phyloP scores from a whole-genome alignment of 2,113 vertebrate species.

The Actenoides hombroni region DNA sequence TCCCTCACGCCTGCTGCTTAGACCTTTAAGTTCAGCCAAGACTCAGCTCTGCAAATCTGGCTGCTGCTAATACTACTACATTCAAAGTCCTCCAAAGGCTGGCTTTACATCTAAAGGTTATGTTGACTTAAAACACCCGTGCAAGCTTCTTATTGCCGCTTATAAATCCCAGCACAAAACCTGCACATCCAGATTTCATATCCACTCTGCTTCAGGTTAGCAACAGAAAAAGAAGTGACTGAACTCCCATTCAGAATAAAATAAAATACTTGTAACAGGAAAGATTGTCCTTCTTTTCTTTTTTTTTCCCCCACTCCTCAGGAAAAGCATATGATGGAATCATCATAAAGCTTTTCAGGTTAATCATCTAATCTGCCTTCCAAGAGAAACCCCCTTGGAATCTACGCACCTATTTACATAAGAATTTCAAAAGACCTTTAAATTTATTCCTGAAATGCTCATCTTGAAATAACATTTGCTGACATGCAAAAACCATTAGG shows the following conservation, averaged over 20 bases:
- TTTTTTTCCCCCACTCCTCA: no score
- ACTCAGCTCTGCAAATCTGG: slow-evolving; percentile 23
- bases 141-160: slow-evolving; percentile 27
- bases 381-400: slow-evolving; percentile 15
- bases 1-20: neutral
- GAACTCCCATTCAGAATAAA: neutral
- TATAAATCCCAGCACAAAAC: neutral
- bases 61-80: slow-evolving; percentile 3
- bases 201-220: neutral
- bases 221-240: neutral
- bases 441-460: slow-evolving; percentile 9
- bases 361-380: slow-evolving; percentile 29
- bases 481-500: neutral
- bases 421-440: neutral
- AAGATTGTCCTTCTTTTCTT: neutral
- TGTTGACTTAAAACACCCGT: neutral
- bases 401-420: neutral
- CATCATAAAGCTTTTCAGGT: slow-evolving; percentile 9
- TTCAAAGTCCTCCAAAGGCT: slow-evolving; percentile 23
- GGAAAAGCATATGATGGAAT: neutral
- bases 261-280: neutral
- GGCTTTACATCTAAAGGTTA: slow-evolving; percentile 25
- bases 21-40: neutral
- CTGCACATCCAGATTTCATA: neutral
- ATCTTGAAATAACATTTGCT: neutral